These are phyloP conservation scores for Doris montereyensis DNA, from an alignment of 2,888 invertebrate species.

Conservation along the genomic window DNA sequence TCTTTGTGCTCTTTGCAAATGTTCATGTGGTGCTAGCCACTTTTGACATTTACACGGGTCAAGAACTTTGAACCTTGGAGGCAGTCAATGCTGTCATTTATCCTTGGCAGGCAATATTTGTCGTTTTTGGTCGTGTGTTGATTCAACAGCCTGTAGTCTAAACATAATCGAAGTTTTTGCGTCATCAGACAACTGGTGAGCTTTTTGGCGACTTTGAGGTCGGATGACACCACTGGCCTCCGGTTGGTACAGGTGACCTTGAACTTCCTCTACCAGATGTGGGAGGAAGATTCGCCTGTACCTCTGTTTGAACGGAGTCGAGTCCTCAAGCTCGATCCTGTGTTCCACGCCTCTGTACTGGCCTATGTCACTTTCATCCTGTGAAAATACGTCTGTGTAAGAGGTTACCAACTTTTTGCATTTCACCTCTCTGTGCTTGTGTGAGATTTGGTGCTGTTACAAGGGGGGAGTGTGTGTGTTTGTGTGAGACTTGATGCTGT, in stretches of 20 bases:
- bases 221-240: conserved; percentile 45
- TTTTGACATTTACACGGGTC: conserved; percentile 41
- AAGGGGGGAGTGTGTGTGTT: too few species aligned
- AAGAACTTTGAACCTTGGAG: conserved; percentile 43
- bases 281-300: too few species aligned
- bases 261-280: conserved; percentile 49
- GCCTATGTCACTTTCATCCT: background rate
- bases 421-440: too few species aligned
- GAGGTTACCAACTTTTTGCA: too few species aligned
- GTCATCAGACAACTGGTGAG: conserved; percentile 43
- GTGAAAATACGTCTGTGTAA: too few species aligned
- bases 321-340: conserved; percentile 3
- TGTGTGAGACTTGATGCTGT: too few species aligned
- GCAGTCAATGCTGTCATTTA: conserved; percentile 47
- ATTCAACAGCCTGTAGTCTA: conserved; percentile 45
- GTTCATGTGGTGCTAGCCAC: conserved; percentile 45
- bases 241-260: conserved; percentile 45
- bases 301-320: conserved; percentile 45
- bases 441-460: too few species aligned
- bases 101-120: conserved; percentile 44
- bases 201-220: conserved; percentile 43
- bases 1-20: too few species aligned
- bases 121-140: conserved; percentile 43
- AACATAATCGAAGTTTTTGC: conserved; percentile 48
- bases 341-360: too few species aligned